Evolutionary conservation across 2,113 vertebrate species (phyloP).

Genomic region (Zosterops japonicus): DNA sequence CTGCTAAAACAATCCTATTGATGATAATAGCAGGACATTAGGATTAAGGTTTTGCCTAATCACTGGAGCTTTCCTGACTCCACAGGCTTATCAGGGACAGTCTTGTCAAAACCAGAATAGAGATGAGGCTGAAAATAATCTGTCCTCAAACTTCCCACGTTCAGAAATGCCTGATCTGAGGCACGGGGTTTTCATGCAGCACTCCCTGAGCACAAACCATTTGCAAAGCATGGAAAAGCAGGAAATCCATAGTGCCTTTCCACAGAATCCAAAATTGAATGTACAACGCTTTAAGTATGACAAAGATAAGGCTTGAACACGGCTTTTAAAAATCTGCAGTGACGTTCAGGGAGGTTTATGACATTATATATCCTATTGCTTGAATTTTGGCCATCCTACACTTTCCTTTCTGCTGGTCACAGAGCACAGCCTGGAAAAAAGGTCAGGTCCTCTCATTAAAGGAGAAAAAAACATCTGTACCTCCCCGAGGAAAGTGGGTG

Average conservation of each 20-base stretch:
- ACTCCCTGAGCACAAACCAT: neutral
- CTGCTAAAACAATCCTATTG: neutral
- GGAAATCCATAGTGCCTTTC: neutral
- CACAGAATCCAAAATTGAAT: neutral
- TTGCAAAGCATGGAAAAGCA: neutral
- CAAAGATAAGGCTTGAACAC: neutral
- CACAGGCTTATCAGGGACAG: neutral
- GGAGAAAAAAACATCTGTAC: neutral
- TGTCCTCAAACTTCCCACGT: conserved; percentile 49
- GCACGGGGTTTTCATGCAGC: neutral
- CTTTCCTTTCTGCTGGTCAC: neutral
- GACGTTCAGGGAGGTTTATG: neutral
- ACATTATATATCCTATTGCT: neutral
- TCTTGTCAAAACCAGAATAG: neutral
- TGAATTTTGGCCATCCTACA: neutral
- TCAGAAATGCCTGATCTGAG: conserved; percentile 26
- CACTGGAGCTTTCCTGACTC: neutral
- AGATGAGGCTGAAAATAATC: conserved; percentile 49
- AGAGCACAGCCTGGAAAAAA: neutral
- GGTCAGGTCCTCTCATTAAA: neutral
- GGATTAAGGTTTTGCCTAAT: neutral
- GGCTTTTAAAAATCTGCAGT: neutral
- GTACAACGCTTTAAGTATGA: neutral
- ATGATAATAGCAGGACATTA: neutral
- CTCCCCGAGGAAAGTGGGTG: neutral